Evolutionary conservation across 2,888 invertebrate species (phyloP).

Genomic region (Perithous albicinctus): DNA sequence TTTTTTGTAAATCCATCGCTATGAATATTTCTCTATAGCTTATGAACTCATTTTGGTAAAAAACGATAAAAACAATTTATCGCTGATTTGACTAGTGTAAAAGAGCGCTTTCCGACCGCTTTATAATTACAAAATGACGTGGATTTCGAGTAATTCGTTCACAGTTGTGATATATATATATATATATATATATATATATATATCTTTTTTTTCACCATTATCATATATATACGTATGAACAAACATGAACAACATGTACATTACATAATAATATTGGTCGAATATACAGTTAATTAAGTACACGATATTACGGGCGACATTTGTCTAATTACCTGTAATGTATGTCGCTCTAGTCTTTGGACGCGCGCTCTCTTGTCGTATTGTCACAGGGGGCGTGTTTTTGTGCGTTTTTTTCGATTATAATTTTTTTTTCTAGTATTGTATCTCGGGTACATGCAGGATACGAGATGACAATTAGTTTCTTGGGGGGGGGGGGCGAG

Average conservation of each 20-base stretch:
- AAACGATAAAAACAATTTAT: too few species aligned
- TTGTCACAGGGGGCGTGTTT: constrained; percentile 65
- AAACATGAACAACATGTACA: constrained; percentile 81
- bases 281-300: constrained; percentile 76
- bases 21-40: too few species aligned
- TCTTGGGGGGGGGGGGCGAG: constrained; percentile 33
- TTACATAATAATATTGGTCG: constrained; percentile 73
- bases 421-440: constrained; percentile 21
- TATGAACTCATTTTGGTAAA: too few species aligned
- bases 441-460: constrained; percentile 51
- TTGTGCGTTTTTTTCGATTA: constrained; percentile 32
- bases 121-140: neutral
- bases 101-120: too few species aligned
- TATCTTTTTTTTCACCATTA: constrained; percentile 48
- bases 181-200: constrained; percentile 45
- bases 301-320: constrained; percentile 70
- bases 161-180: neutral
- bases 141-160: neutral
- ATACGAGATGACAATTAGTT: constrained; percentile 43
- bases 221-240: constrained; percentile 73
- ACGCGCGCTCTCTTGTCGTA: constrained; percentile 67
- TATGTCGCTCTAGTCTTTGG: constrained; percentile 71
- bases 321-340: constrained; percentile 54
- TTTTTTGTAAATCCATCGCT: too few species aligned
- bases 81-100: too few species aligned